Base-by-base conservation (phyloP, 2,888 invertebrate genomes). In the Zhuqinia jingwanae region DNA sequence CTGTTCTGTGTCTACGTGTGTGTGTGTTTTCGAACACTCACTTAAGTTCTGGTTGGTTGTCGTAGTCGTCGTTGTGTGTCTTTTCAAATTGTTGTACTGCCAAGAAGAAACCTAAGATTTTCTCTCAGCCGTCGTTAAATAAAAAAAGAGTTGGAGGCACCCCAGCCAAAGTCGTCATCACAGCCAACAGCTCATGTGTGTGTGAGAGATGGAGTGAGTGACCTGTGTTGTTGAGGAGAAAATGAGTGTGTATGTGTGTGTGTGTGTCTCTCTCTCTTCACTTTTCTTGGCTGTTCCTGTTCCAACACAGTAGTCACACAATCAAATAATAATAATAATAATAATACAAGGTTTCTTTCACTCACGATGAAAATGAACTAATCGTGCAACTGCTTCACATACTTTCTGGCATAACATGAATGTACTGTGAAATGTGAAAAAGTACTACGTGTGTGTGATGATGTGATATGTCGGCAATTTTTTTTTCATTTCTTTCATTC, bases 201-300 rank as follows among this genome's bases (percentile, higher is more conserved):
- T 53, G 75, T 75, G 30, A 53, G 53, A 30, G n/a, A 27, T 75
- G 50, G 70, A 81, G 80, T 81, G 80, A 81, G 80, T 81, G 80
- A 81, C 80, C 70, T 68, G 65, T 70, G 56, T 42, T 53, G 75
- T 75, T 53, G 75, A 30, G 36, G 30, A 50, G 17, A 70, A 70
- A 22, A 50, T 15, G 27, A 53, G 50, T 20, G 75, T 75, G 75
- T 75, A 27, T n/a, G n/a, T n/a, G n/a, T n/a, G n/a, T n/a, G n/a
- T n/a, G n/a, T n/a, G n/a, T n/a, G n/a, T n/a, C n/a, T n/a, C n/a
- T n/a, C n/a, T 75, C 0, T 30, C 25, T 27, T 73, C 53, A 50
- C 75, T 75, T 30, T 27, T 27, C 36, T 75, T 25, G 47, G 25
- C 73, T 50, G 22, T 50, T 53, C 27, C 50, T 30, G 27, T 25